A percentile compares a stretch with the other conserved stretches of the same genome.
phyloP scores from a whole-genome alignment of 2,888 invertebrate genomes.

The Clistopyga incitator region DNA sequence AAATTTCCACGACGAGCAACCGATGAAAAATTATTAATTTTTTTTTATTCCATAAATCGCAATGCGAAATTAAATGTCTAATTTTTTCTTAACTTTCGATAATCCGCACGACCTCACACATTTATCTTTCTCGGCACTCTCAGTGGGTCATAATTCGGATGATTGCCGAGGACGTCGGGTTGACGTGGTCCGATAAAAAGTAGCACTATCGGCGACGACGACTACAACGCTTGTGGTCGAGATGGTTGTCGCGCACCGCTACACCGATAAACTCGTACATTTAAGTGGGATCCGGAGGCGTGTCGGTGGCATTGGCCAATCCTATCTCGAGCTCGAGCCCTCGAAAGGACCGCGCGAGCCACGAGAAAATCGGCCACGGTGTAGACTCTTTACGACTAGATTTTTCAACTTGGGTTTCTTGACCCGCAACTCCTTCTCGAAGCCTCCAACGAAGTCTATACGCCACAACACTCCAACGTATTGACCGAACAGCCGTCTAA shows the following conservation, averaged over 20 bases:
- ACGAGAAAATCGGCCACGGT: conserved; percentile 51
- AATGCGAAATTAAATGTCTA: neutral
- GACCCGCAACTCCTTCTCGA: conserved; percentile 38
- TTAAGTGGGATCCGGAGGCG: conserved; percentile 59
- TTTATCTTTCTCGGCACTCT: conserved; percentile 35
- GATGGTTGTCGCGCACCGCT: neutral
- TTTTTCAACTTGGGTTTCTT: conserved; percentile 58
- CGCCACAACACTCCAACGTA: neutral
- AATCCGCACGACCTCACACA: conserved; percentile 45
- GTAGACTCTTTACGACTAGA: conserved; percentile 59
- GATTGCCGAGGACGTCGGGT: conserved; percentile 23
- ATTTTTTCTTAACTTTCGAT: conserved; percentile 11
- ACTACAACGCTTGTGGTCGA: conserved; percentile 32
- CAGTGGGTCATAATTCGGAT: conserved; percentile 49
- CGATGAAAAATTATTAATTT: too few species aligned
- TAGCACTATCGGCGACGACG: neutral
- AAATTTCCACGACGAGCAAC: too few species aligned
- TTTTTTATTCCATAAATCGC: too few species aligned
- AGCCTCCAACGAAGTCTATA: conserved; percentile 2
- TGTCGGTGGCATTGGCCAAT: conserved; percentile 57
- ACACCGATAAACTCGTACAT: conserved; percentile 52
- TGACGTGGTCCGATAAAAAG: conserved; percentile 57
- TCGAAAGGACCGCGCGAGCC: conserved; percentile 17
- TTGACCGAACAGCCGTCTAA: neutral
- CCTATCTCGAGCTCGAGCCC: conserved; percentile 30